Conservation (phyloP, 2,797 vertebrate species). For the Sebastes dallii region DNA sequence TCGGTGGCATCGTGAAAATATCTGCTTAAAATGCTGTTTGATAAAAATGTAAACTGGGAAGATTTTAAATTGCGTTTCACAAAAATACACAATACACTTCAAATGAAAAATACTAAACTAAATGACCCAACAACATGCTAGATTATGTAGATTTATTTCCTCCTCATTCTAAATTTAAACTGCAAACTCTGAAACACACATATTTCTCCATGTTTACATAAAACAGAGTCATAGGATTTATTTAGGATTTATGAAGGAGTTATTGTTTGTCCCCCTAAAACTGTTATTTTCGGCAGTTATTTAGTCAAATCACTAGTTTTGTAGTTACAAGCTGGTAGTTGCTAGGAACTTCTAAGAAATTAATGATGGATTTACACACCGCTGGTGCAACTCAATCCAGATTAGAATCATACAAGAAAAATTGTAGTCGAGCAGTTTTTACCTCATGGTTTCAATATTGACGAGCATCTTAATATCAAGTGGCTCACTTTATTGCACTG, state of each 20-base stretch:
- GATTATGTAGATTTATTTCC: not conserved
- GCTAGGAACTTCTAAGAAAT: too few species aligned
- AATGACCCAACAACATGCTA: fast-evolving
- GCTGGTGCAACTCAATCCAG: not conserved
- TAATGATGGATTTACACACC: not conserved
- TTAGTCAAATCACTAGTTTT: too few species aligned
- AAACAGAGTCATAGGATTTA: not conserved
- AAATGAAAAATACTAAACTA: not conserved
- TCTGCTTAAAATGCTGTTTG: not conserved
- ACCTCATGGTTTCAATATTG: too few species aligned
- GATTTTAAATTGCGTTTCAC: not conserved
- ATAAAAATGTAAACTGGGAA: not conserved
- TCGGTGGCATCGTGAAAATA: not conserved
- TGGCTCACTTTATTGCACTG: not conserved
- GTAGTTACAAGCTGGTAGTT: too few species aligned
- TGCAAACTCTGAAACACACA: not conserved
- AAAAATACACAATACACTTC: not conserved
- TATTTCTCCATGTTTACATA: not conserved
- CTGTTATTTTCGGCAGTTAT: too few species aligned
- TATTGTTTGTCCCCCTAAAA: too few species aligned
- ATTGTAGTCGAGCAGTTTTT: too few species aligned
- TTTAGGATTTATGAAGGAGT: too few species aligned
- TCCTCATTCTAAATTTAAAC: not conserved
- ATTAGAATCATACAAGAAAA: not conserved
- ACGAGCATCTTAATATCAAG: not conserved